Evolutionary conservation across 2,113 vertebrate genomes (phyloP).

Genomic region (Willisornis vidua): DNA sequence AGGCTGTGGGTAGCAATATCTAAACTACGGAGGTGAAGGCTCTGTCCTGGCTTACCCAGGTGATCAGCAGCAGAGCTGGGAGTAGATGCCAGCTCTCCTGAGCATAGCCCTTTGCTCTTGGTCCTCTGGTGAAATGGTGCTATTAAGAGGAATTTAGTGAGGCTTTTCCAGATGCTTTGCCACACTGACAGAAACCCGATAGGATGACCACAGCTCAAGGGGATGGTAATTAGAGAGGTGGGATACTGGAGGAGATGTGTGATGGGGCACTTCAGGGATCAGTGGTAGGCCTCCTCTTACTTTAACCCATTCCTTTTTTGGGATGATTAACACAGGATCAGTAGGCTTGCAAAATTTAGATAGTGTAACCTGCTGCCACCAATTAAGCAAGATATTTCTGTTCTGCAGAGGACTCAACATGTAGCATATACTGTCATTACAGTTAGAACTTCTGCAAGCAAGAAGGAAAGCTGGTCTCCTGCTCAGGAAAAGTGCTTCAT

Average conservation of each 20-base stretch:
- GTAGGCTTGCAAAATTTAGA: conserved; percentile 14
- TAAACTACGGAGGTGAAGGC: background rate
- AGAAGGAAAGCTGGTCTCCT: background rate
- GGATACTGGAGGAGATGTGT: background rate
- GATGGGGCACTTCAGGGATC: background rate
- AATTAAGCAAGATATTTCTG: background rate
- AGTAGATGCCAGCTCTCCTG: background rate
- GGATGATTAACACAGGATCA: background rate
- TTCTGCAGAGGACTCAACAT: background rate
- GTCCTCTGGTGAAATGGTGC: background rate
- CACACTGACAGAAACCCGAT: background rate
- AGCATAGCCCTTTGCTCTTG: background rate
- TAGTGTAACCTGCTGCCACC: conserved; percentile 21
- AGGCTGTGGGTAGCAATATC: background rate
- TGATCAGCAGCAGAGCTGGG: background rate
- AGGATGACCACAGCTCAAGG: background rate
- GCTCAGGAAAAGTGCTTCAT: background rate
- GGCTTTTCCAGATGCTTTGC: background rate
- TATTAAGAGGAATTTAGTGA: background rate
- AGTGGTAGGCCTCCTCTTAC: background rate
- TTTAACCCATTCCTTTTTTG: background rate
- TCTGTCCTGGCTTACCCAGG: too few species aligned
- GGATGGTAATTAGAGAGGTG: background rate
- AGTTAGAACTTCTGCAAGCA: background rate
- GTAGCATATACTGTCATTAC: background rate